Evolutionary conservation across 1,140 invertebrate species (phyloP), one percentile per base, ranked within the genome.

Genomic region (Whitmania pigra): DNA sequence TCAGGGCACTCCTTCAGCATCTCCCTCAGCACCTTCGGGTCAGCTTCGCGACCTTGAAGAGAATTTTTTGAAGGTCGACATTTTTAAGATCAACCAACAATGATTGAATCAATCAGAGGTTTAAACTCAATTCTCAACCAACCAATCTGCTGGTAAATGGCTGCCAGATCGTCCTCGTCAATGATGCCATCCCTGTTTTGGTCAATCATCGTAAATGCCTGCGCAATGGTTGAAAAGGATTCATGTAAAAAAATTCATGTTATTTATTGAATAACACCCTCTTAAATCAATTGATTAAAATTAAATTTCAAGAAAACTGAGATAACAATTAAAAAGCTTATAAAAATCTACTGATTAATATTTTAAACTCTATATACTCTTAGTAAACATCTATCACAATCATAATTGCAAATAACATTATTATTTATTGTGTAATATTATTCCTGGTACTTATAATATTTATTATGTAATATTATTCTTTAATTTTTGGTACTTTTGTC

Each of bases 1-100:
- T 93, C 94, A 0, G 93, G 93, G 11, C 93, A 93, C 84, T 97
- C 94, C 79, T 92, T 94, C 89, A 98, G 93, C 95, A 98, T 98
- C 54, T 86, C 89, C 77, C 97, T 93, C 75, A 98, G 84, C 79
- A 96, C 95, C 29, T 93, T 91, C 80, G 97, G 93, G 70, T 88
- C 90, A 18, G 94, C 79, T 29, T 79, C 77, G 53, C 78, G 75
- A 49, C 79, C 79, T 80, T 75, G 57, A 63, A 63, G 57, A 31
- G 29, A 63, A 2, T n/a, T 13, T n/a, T 63, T 63, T 63, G 22
- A 31, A 63, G 29, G 29, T 63, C 29, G 22, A 31, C 31, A 31
- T 63, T 13, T 18, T 31, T 25, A 63, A 2, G 57, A 7, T 31
- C 29, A 4, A 63, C 22, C 29, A 15, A 22, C 57, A 25, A 20